phyloP scores from a whole-genome alignment of 2,113 vertebrate species.

The Aptenodytes forsteri region DNA sequence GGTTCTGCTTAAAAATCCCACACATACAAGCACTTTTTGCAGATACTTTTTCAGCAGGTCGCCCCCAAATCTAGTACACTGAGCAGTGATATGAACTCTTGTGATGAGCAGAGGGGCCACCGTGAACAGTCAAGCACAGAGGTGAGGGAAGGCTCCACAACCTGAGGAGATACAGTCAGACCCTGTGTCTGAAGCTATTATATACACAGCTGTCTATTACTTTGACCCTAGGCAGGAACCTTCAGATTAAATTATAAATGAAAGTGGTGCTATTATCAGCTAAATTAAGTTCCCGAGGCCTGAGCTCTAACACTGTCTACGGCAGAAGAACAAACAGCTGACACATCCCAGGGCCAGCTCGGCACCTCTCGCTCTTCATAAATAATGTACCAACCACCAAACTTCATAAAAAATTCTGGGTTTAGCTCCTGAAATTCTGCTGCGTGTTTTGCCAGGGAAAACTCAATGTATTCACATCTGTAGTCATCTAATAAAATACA shows the following conservation, averaged over 20 bases:
- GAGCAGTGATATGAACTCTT: neutral
- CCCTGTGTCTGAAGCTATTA: neutral
- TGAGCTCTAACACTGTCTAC: neutral
- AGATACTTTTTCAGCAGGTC: neutral
- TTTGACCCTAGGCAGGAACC: neutral
- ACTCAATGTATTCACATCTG: neutral
- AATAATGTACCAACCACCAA: neutral
- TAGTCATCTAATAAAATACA: neutral
- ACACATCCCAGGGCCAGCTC: neutral
- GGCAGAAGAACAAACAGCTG: neutral
- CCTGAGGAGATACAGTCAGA: neutral
- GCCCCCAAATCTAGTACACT: neutral
- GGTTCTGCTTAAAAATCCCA: neutral
- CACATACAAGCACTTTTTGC: neutral
- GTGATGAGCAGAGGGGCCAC: neutral
- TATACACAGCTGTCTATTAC: neutral
- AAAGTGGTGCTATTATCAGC: neutral
- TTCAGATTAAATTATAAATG: constrained; percentile 1
- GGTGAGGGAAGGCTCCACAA: neutral
- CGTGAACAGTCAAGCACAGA: neutral
- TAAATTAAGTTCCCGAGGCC: neutral
- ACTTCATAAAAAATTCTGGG: neutral
- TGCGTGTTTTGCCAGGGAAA: neutral
- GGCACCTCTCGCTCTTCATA: neutral
- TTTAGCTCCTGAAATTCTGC: neutral